Conservation (phyloP, 2,113 vertebrate genomes). For the Morone chrysops region DNA sequence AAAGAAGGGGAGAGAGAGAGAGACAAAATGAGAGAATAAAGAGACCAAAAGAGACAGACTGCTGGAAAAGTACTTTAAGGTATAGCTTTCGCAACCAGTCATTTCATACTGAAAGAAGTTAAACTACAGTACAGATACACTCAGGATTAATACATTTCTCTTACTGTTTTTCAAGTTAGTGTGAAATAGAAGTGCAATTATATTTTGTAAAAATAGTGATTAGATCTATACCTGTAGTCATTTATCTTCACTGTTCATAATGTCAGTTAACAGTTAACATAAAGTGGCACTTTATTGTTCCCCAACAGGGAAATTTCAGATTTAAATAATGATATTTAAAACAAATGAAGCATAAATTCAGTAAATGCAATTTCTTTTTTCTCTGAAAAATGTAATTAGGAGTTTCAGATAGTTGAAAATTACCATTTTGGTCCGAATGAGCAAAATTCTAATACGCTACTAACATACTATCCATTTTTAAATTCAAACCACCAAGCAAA, state of each 20-base stretch:
- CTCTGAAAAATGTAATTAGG: neutral
- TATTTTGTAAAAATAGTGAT: neutral
- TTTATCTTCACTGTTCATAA: neutral
- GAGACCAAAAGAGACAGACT: neutral
- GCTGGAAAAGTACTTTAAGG: slow-evolving; percentile 12
- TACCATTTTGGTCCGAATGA: neutral
- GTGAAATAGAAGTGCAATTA: neutral
- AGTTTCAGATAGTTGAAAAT: neutral
- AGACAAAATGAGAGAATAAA: neutral
- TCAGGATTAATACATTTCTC: neutral
- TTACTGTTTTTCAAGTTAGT: neutral
- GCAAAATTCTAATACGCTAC: neutral
- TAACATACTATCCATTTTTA: neutral
- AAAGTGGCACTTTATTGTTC: neutral
- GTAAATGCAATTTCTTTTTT: neutral
- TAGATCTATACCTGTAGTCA: neutral
- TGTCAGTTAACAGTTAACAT: neutral
- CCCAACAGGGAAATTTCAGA: neutral
- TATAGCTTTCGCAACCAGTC: neutral
- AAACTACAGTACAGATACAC: neutral
- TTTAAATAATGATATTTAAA: neutral
- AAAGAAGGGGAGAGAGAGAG: neutral
- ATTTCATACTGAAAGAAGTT: slow-evolving; percentile 5
- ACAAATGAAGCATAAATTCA: neutral
- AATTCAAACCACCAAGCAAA: slow-evolving; percentile 4